Percentiles rank a stretch among this genome's conserved stretches.
Evolutionary conservation across 2,797 vertebrate species (phyloP).

Genomic region (Rhynchonycteris naso): DNA sequence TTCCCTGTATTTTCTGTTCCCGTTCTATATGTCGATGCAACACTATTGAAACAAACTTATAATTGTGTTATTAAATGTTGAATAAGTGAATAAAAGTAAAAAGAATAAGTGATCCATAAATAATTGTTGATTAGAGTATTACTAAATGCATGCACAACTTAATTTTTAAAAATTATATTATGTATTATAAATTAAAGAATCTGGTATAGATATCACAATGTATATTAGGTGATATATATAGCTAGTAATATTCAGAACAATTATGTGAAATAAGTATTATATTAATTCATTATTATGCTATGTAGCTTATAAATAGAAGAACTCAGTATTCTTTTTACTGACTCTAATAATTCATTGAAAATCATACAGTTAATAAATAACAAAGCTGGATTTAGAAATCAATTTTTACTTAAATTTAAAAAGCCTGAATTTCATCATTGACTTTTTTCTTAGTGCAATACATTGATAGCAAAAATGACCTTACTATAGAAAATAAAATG

Average conservation of each 20-base stretch:
- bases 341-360: background rate
- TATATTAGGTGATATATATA: background rate
- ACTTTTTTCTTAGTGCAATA: background rate
- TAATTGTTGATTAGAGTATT: background rate
- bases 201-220: fast-evolving
- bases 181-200: background rate
- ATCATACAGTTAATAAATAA: background rate
- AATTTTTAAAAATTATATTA: background rate
- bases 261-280: background rate
- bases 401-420: background rate
- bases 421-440: background rate
- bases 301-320: background rate
- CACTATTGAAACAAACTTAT: background rate
- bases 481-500: background rate
- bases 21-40: background rate
- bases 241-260: background rate
- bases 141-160: background rate
- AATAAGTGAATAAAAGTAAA: background rate
- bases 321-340: background rate
- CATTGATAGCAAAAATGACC: background rate
- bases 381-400: background rate
- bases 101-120: background rate
- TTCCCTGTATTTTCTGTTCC: background rate
- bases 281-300: background rate
- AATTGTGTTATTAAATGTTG: background rate